Conservation (phyloP, 2,113 vertebrate genomes). For the Cromileptes altivelis region DNA sequence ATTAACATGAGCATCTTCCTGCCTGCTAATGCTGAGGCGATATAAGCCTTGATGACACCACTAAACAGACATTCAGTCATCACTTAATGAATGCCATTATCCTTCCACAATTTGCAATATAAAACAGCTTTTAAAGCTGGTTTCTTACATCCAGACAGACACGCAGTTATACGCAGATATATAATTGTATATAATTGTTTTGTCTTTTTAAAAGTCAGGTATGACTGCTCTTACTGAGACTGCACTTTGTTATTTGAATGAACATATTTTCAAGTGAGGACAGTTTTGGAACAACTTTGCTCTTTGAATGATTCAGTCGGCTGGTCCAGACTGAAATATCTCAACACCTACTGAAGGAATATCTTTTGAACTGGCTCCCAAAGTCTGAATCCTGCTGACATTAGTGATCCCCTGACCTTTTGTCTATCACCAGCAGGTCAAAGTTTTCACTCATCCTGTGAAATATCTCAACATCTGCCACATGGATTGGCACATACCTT, state of each 20-base stretch:
- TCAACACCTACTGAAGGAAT: neutral
- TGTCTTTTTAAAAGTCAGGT: neutral
- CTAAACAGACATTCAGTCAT: constrained; percentile 34
- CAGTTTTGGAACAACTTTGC: neutral
- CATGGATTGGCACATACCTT: too few relatives aligned
- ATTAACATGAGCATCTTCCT: constrained; percentile 63
- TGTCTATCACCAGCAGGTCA: too few relatives aligned
- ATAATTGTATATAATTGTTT: constrained; percentile 6
- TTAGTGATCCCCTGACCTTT: neutral
- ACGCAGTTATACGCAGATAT: neutral
- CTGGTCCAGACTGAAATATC: neutral
- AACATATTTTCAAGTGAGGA: neutral
- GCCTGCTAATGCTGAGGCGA: constrained; percentile 26
- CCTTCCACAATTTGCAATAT: constrained; percentile 19
- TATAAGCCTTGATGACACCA: constrained; percentile 29
- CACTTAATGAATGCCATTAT: constrained; percentile 48
- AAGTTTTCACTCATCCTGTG: too few relatives aligned
- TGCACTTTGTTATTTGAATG: neutral
- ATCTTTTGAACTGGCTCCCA: neutral
- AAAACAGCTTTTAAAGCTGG: neutral
- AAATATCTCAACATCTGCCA: too few relatives aligned
- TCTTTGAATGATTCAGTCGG: too few relatives aligned
- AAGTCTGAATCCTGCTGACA: neutral
- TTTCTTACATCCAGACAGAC: constrained; percentile 5
- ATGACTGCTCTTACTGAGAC: neutral